Percentiles rank a stretch among this genome's conserved stretches.
These are phyloP conservation scores for Dascyllus trimaculatus DNA, from an alignment of 2,113 vertebrate species.

Conservation along the genomic window DNA sequence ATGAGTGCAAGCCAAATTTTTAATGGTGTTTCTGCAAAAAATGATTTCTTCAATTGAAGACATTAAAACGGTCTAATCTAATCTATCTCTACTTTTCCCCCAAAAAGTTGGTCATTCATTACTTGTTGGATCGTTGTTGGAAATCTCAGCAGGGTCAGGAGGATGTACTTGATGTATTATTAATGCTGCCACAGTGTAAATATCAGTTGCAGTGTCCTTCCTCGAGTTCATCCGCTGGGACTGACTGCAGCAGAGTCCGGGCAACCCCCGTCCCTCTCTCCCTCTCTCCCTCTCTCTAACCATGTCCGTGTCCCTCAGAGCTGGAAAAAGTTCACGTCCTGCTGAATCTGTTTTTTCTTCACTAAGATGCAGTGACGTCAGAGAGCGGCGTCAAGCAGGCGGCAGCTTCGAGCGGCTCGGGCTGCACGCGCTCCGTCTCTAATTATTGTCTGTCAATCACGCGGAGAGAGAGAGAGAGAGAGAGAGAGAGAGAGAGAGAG, in stretches of 20 bases:
- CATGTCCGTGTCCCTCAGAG: conserved; percentile 40
- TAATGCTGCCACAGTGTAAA: conserved; percentile 67
- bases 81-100: conserved; percentile 16
- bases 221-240: conserved; percentile 67
- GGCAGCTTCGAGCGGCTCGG: conserved; percentile 81
- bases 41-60: background rate
- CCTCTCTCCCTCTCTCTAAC: background rate
- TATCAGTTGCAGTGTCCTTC: conserved; percentile 62
- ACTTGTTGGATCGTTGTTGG: conserved; percentile 26
- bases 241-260: conserved; percentile 27
- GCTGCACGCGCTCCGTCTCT: conserved; percentile 78
- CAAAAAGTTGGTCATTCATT: background rate
- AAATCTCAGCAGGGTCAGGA: conserved; percentile 61
- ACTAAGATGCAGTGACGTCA: conserved; percentile 89
- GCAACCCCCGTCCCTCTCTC: conserved; percentile 20
- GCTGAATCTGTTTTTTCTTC: conserved; percentile 79
- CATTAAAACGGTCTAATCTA: conserved; percentile 10
- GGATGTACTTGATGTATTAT: conserved; percentile 58
- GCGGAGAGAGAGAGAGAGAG: background rate
- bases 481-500: background rate
- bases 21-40: background rate
- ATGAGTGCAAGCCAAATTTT: too few species aligned
- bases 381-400: conserved; percentile 91
- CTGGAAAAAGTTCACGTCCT: conserved; percentile 90
- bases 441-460: conserved; percentile 88